Percentiles rank a stretch among this genome's conserved stretches.
Conservation (phyloP, 2,113 vertebrate genomes). For the Dipodomys spectabilis region DNA sequence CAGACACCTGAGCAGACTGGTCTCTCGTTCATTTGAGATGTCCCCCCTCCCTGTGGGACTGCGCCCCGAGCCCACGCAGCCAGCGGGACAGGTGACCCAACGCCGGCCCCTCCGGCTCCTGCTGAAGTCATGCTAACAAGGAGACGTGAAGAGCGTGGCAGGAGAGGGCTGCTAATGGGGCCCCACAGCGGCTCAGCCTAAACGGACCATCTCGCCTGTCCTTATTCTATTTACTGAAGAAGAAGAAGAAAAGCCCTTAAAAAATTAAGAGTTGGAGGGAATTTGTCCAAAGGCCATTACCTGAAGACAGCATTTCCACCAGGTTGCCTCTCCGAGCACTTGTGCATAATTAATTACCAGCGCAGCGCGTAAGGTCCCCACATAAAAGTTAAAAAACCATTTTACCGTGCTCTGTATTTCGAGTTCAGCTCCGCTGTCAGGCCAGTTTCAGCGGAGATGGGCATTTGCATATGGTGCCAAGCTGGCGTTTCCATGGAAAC, state of each 20-base stretch:
- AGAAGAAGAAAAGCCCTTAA: not conserved
- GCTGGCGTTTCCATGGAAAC: slow-evolving; percentile 67
- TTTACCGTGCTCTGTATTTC: not conserved
- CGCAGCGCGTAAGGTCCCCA: not conserved
- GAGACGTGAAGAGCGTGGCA: fast-evolving
- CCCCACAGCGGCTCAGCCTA: not conserved
- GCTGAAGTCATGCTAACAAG: not conserved
- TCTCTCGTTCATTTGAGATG: fast-evolving
- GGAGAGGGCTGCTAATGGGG: fast-evolving
- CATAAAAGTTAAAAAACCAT: slow-evolving; percentile 58
- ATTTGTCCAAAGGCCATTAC: slow-evolving; percentile 63
- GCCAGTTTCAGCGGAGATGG: slow-evolving; percentile 48
- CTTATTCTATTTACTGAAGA: not conserved
- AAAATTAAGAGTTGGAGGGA: slow-evolving; percentile 41
- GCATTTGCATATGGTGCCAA: slow-evolving; percentile 24
- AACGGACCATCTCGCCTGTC: not conserved
- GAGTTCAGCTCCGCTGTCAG: not conserved
- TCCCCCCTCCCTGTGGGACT: not conserved
- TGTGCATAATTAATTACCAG: slow-evolving; percentile 51
- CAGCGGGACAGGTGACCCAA: not conserved
- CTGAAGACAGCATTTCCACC: not conserved
- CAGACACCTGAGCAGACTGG: fast-evolving
- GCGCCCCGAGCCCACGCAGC: fast-evolving
- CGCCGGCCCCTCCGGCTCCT: fast-evolving
- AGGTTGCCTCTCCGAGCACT: not conserved